Conservation (phyloP, 2,888 invertebrate genomes). For the Agapostemon virescens region DNA sequence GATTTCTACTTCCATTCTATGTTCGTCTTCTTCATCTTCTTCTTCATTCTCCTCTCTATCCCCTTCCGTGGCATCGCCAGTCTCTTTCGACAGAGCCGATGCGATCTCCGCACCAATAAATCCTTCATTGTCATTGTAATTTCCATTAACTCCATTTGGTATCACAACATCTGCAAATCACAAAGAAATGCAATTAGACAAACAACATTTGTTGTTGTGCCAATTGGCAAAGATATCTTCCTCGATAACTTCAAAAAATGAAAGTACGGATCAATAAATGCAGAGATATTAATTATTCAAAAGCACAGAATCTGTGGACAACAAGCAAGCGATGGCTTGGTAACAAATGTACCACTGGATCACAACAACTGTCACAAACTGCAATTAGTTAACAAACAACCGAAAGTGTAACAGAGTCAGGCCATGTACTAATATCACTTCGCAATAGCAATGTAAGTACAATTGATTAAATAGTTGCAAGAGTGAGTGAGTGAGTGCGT, state of each 20-base stretch:
- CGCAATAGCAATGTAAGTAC: not conserved
- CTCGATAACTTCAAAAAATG: not conserved
- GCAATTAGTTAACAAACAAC: not conserved
- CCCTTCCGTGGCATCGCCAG: conserved; percentile 59
- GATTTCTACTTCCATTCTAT: conserved; percentile 52
- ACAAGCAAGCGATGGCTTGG: not conserved
- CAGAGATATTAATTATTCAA: not conserved
- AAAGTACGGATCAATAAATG: not conserved
- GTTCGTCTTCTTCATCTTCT: conserved; percentile 68
- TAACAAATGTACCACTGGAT: not conserved
- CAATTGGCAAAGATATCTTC: not conserved
- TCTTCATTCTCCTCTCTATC: conserved; percentile 63
- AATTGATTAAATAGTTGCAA: conserved; percentile 13
- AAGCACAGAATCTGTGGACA: not conserved
- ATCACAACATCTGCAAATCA: conserved; percentile 77
- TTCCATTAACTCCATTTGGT: conserved; percentile 81
- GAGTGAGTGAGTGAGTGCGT: not conserved
- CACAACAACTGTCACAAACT: not conserved
- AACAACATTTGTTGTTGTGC: too few relatives aligned
- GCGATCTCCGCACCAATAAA: conserved; percentile 60
- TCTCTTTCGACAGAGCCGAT: conserved; percentile 62
- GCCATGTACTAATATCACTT: not conserved
- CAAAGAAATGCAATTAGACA: conserved; percentile 29
- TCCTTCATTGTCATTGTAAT: conserved; percentile 74
- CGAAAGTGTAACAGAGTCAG: not conserved